A percentile compares a stretch with the other conserved stretches of the same genome.
These are phyloP conservation scores for Tholera decimalis DNA, from an alignment of 2,888 invertebrate genomes.

Conservation along the genomic window DNA sequence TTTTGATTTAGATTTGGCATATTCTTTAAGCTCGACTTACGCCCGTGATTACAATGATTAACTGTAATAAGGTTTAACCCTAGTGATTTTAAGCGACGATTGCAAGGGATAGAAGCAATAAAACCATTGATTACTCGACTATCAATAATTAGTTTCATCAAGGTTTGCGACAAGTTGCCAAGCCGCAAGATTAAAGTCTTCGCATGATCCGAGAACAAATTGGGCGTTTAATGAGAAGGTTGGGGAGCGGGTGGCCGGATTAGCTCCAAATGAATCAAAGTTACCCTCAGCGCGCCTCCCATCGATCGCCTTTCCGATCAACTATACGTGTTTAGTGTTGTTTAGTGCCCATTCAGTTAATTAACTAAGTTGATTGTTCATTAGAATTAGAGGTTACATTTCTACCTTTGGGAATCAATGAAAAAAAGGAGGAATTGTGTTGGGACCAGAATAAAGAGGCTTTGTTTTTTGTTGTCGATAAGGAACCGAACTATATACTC, in stretches of 20 bases:
- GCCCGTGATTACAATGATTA: no score
- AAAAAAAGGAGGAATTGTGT: constrained; percentile 16
- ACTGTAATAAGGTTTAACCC: no score
- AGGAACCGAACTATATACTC: neutral
- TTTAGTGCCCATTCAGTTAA: constrained; percentile 59
- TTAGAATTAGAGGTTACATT: constrained; percentile 32
- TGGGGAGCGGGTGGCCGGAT: constrained; percentile 79
- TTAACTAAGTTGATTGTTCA: constrained; percentile 62
- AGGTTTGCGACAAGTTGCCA: constrained; percentile 66
- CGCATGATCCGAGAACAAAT: constrained; percentile 84
- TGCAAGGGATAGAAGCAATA: neutral
- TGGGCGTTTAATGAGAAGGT: constrained; percentile 88
- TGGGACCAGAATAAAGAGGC: neutral
- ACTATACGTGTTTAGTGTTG: constrained; percentile 59
- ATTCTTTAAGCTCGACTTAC: neutral
- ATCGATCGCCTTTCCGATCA: constrained; percentile 76
- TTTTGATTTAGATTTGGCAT: neutral
- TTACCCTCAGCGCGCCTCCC: constrained; percentile 70
- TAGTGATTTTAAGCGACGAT: neutral
- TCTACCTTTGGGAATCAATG: constrained; percentile 47
- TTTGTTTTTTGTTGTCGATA: constrained; percentile 5
- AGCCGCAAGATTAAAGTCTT: constrained; percentile 84
- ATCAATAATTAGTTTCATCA: constrained; percentile 38
- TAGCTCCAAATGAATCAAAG: constrained; percentile 86
- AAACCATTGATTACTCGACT: constrained; percentile 13